Base-by-base conservation (phyloP, 2,888 invertebrate species). In the Alsophila aescularia region DNA sequence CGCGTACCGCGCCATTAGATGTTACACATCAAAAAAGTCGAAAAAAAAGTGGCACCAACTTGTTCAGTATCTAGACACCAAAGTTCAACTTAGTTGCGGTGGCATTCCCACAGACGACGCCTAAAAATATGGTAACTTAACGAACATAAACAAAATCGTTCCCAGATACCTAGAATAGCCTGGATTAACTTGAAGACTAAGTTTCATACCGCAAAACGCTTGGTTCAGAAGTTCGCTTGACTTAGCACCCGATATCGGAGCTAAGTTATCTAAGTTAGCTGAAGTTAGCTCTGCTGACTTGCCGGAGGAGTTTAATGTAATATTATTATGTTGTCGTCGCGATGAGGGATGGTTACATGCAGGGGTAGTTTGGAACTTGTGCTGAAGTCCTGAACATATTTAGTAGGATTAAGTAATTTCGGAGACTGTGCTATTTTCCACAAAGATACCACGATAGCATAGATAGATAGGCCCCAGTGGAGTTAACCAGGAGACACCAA, bases 231-330 rank as follows among this genome's bases (percentile, higher is more conserved):
- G 79, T 85, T 84, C 71, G 75, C 65, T 82, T 83, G 84, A 88
- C 86, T 86, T 86, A 86, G 83, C 85, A 80, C 82, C 79, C 82
- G 87, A 87, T 87, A 86, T 76, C 73, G 71, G 65, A 70, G 81
- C 81, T 80, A 81, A 87, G 77, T 86, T 86, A 85, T 83, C 81
- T 72, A 76, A 81, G 80, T 85, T 86, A 82, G 81, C 74, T 76
- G 67, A 56, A 56, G 31, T 56, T 56, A 51, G 68, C 50, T 64
- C 62, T 73, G 77, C 79, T 76, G 81, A 85, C 81, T 87, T 83
- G 82, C 65, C 74, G 81, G 61, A 70, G 73, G 83, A 86, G 78
- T 89, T 87, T 75, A 79, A 77, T 77, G 74, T 76, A 80, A 83
- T 79, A 79, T 84, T 88, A 84, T 83, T 84, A 79, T 70, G 77